Evolutionary conservation across 2,888 invertebrate species (phyloP).

Genomic region (Melieria picta): DNA sequence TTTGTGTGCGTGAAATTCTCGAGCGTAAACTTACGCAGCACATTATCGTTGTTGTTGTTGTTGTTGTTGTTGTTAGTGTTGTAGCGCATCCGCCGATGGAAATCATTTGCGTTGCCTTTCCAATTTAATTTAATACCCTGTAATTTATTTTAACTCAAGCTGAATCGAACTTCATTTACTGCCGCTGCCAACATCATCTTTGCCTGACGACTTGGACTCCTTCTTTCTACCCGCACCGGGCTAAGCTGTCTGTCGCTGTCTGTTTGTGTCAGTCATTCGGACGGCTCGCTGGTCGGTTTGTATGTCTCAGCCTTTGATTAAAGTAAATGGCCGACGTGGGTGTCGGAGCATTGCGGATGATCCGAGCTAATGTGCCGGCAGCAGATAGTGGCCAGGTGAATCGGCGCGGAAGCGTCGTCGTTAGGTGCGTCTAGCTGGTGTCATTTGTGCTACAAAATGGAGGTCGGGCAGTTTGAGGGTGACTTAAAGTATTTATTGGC

Average conservation of each 20-base stretch:
- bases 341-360: conserved; percentile 15
- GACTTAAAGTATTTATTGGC: conserved; percentile 29
- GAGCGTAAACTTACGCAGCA: conserved; percentile 29
- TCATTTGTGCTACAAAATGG: conserved; percentile 32
- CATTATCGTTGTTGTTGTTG: conserved; percentile 18
- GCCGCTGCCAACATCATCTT: conserved; percentile 44
- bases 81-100: background rate
- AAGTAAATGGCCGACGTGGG: conserved; percentile 43
- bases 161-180: conserved; percentile 46
- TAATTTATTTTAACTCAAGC: conserved; percentile 59
- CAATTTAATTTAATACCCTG: conserved; percentile 56
- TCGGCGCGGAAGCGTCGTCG: conserved; percentile 4
- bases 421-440: conserved; percentile 3
- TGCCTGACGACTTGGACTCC: conserved; percentile 3
- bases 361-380: conserved; percentile 12
- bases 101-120: conserved; percentile 40
- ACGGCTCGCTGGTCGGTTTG: background rate
- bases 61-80: conserved; percentile 20
- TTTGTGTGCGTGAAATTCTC: conserved; percentile 21
- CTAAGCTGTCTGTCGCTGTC: conserved; percentile 46
- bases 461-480: conserved; percentile 25
- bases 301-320: background rate
- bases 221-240: conserved; percentile 50
- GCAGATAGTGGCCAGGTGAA: conserved; percentile 11
- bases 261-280: conserved; percentile 1